Conservation (phyloP, 2,113 vertebrate species). For the Embiotoca jacksoni region DNA sequence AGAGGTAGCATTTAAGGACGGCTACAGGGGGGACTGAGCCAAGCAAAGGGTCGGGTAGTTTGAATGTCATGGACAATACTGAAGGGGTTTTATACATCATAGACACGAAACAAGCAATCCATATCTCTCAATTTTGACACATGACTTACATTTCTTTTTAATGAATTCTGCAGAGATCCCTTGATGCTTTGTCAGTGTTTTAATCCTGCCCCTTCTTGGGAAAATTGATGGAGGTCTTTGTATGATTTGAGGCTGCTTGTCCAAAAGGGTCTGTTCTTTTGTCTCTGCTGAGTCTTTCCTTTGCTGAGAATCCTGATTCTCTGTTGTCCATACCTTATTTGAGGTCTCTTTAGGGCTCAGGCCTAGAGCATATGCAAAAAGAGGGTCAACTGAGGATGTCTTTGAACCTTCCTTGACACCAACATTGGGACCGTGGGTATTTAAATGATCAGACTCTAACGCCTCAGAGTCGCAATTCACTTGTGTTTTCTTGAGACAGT, state of each 20-base stretch:
- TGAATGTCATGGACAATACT: slow-evolving; percentile 10
- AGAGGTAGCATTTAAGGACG: slow-evolving; percentile 23
- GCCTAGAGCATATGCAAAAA: slow-evolving; percentile 67
- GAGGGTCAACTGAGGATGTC: slow-evolving; percentile 60
- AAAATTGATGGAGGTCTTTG: slow-evolving; percentile 45
- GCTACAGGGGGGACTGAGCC: slow-evolving; percentile 17
- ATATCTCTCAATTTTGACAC: slow-evolving; percentile 14
- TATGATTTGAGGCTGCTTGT: slow-evolving; percentile 35
- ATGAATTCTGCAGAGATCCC: slow-evolving; percentile 65
- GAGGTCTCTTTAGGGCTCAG: slow-evolving; percentile 62
- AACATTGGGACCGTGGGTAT: background rate
- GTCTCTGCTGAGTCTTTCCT: slow-evolving; percentile 17
- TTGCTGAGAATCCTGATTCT: slow-evolving; percentile 18
- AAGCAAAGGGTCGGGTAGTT: slow-evolving; percentile 11
- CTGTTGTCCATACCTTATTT: slow-evolving; percentile 17
- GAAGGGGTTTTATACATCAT: background rate
- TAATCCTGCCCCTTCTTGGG: slow-evolving; percentile 49
- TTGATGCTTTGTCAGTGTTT: slow-evolving; percentile 74
- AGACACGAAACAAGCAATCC: background rate
- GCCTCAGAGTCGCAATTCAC: slow-evolving; percentile 9
- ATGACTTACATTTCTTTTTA: slow-evolving; percentile 78
- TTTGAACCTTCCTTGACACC: slow-evolving; percentile 24
- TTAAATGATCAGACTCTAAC: slow-evolving; percentile 1
- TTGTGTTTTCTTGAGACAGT: slow-evolving; percentile 62
- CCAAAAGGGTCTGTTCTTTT: slow-evolving; percentile 21